These are phyloP conservation scores for Cebus imitator DNA, from an alignment of 2,113 vertebrate species.

Conservation along the genomic window DNA sequence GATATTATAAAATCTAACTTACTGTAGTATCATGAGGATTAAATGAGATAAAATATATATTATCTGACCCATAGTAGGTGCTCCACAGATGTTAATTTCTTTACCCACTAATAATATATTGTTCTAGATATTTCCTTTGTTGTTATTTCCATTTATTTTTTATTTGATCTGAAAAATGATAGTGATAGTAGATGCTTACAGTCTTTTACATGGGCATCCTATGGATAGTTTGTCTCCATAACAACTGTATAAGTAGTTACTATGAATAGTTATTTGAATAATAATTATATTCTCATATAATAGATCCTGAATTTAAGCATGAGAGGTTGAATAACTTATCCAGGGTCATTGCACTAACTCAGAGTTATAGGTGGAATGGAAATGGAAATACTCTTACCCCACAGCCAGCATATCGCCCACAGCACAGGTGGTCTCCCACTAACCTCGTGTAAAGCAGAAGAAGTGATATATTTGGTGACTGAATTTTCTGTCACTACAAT, in stretches of 20 bases:
- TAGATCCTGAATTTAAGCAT: not conserved
- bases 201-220: not conserved
- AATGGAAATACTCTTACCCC: not conserved
- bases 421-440: not conserved
- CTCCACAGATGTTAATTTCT: not conserved
- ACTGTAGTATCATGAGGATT: not conserved
- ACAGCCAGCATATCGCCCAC: not conserved
- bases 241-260: not conserved
- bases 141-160: not conserved
- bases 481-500: not conserved
- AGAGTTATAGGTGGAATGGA: not conserved
- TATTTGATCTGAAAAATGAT: not conserved
- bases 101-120: not conserved
- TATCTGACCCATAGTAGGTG: not conserved
- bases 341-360: not conserved
- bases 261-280: not conserved
- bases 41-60: not conserved
- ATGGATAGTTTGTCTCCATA: not conserved
- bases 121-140: not conserved
- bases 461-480: not conserved
- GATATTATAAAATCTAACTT: not conserved
- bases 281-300: not conserved
- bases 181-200: not conserved
- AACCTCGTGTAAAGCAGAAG: not conserved
- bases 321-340: not conserved